A percentile compares a stretch with the other conserved stretches of the same genome.
These are phyloP conservation scores for Hipposideros armiger DNA, from an alignment of 2,113 vertebrate genomes.

Conservation along the genomic window DNA sequence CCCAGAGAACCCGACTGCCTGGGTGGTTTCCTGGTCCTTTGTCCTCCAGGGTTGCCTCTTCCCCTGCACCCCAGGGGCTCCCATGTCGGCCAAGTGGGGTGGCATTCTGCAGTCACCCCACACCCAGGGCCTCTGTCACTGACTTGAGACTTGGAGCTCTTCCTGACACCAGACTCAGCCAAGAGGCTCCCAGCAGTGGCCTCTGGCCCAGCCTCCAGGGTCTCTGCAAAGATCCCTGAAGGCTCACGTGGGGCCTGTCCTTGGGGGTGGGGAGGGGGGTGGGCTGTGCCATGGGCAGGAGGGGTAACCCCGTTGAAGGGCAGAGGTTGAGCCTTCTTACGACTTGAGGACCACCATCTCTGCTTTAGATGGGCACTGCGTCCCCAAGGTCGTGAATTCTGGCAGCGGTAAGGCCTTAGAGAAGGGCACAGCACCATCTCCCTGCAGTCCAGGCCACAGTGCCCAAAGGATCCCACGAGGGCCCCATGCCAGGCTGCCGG, in stretches of 20 bases:
- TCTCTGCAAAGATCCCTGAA: background rate
- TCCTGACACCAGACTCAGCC: background rate
- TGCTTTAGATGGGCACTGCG: too few relatives aligned
- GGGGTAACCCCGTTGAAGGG: background rate
- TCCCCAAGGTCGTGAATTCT: background rate
- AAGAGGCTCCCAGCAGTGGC: background rate
- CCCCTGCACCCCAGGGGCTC: background rate
- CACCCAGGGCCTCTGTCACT: background rate
- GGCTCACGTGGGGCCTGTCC: background rate
- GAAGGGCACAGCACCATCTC: background rate
- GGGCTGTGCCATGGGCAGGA: background rate
- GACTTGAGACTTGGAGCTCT: background rate
- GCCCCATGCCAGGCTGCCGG: background rate
- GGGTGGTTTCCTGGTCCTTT: background rate
- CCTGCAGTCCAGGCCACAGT: background rate
- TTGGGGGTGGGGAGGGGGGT: too few relatives aligned
- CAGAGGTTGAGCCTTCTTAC: background rate
- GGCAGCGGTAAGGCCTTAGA: background rate
- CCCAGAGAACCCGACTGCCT: background rate
- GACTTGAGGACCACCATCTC: background rate
- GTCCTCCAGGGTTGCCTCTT: background rate
- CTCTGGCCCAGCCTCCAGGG: background rate
- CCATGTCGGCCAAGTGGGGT: background rate
- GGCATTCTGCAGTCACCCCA: rapidly evolving
- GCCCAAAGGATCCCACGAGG: background rate